phyloP scores from a whole-genome alignment of 2,888 invertebrate species.

The Hipparchia sbordonii region DNA sequence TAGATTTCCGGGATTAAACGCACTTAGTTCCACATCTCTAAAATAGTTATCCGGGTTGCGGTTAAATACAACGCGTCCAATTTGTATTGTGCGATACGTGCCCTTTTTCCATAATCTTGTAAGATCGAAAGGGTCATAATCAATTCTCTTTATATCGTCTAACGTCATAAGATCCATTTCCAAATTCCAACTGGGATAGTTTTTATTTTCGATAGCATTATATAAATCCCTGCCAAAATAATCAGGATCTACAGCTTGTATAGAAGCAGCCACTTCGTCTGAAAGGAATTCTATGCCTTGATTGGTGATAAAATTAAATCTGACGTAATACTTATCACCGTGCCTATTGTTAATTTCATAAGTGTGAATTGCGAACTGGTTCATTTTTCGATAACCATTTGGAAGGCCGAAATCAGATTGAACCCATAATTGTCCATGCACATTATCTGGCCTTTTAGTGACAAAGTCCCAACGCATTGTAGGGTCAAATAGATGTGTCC shows the following conservation, averaged over 20 bases:
- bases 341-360: constrained; percentile 92
- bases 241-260: constrained; percentile 89
- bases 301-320: constrained; percentile 95
- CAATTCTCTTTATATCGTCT: constrained; percentile 50
- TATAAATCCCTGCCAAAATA: constrained; percentile 92
- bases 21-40: constrained; percentile 52
- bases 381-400: constrained; percentile 94
- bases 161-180: constrained; percentile 61
- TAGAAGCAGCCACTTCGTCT: constrained; percentile 83
- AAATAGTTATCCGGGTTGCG: constrained; percentile 57
- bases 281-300: constrained; percentile 91
- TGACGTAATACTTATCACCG: constrained; percentile 88
- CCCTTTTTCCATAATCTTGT: constrained; percentile 63
- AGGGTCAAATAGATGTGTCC: constrained; percentile 90
- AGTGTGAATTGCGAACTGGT: constrained; percentile 94
- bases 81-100: constrained; percentile 54
- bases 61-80: constrained; percentile 59
- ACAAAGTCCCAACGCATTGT: constrained; percentile 96
- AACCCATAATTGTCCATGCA: constrained; percentile 89
- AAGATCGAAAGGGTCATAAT: constrained; percentile 64
- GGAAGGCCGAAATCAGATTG: constrained; percentile 94
- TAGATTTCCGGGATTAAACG: constrained; percentile 60
- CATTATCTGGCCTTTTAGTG: constrained; percentile 89
- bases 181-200: constrained; percentile 66
- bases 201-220: constrained; percentile 89